Conservation (phyloP, 2,888 invertebrate genomes). For the Dryomyza anilis region DNA sequence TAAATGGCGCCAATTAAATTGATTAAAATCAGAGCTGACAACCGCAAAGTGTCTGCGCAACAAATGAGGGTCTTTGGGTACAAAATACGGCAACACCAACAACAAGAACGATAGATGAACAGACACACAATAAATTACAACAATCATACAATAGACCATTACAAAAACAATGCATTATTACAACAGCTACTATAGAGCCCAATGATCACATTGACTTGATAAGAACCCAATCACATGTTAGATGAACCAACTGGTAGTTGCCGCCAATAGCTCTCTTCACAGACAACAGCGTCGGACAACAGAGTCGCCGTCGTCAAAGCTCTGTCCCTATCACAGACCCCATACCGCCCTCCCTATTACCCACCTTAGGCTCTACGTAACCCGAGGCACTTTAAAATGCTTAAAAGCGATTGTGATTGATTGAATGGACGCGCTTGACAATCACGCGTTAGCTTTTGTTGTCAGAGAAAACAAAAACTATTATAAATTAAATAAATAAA, state of each 20-base stretch:
- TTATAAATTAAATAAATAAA: too few relatives aligned
- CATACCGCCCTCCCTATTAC: too few relatives aligned
- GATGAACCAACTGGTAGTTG: too few relatives aligned
- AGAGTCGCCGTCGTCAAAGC: too few relatives aligned
- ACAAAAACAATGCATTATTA: not conserved
- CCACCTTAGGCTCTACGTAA: too few relatives aligned
- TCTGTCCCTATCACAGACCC: too few relatives aligned
- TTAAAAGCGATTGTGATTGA: not conserved
- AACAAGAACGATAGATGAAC: not conserved
- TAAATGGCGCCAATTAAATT: conserved; percentile 42
- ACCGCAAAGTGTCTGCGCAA: conserved; percentile 23
- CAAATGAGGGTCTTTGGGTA: conserved; percentile 8
- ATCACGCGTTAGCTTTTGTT: too few relatives aligned
- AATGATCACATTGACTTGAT: conserved; percentile 1
- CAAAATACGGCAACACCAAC: conserved; percentile 10
- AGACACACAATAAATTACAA: not conserved
- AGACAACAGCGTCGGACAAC: too few relatives aligned
- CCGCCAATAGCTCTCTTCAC: too few relatives aligned
- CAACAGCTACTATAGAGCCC: not conserved
- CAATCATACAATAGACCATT: conserved; percentile 7
- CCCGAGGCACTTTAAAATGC: too few relatives aligned
- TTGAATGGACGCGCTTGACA: conserved; percentile 2
- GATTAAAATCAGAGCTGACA: conserved; percentile 35
- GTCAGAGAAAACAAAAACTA: too few relatives aligned
- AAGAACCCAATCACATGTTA: too few relatives aligned